These are phyloP conservation scores for Coelinius sp. DNA, from an alignment of 2,888 invertebrate species.

Conservation along the genomic window DNA sequence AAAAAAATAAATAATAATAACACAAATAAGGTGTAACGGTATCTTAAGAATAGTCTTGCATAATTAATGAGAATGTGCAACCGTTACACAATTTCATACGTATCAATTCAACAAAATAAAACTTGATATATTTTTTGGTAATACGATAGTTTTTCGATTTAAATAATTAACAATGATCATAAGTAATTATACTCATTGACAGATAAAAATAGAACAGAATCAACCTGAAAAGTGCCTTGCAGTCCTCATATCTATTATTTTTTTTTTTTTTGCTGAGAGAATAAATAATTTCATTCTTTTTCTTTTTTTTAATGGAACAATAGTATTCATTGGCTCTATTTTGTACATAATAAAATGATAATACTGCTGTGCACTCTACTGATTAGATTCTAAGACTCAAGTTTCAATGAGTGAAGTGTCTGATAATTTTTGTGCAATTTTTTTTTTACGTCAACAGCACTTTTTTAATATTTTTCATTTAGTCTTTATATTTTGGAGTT, in stretches of 20 bases:
- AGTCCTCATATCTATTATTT: constrained; percentile 11
- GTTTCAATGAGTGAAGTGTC: not conserved
- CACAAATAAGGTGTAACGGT: not conserved
- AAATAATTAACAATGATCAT: constrained; percentile 1
- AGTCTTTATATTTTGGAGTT: too few species aligned
- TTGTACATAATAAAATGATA: not conserved
- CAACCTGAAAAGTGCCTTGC: constrained; percentile 37
- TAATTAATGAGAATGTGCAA: constrained; percentile 23
- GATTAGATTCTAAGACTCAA: constrained; percentile 11
- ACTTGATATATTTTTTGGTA: constrained; percentile 29
- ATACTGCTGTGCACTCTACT: not conserved
- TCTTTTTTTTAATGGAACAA: not conserved
- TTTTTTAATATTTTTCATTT: not conserved
- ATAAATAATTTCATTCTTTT: constrained; percentile 6
- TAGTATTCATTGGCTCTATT: not conserved
- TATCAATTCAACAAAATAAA: constrained; percentile 40
- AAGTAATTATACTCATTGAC: constrained; percentile 11
- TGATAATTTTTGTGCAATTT: constrained; percentile 18
- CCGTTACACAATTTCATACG: constrained; percentile 44
- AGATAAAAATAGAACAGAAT: not conserved
- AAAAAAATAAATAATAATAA: constrained; percentile 48
- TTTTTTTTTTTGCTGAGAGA: not conserved
- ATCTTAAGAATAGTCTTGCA: not conserved
- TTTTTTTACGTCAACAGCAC: constrained; percentile 3
- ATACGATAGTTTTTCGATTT: constrained; percentile 20